phyloP scores from a whole-genome alignment of 2,888 invertebrate species.

The Vesta saturnalis region DNA sequence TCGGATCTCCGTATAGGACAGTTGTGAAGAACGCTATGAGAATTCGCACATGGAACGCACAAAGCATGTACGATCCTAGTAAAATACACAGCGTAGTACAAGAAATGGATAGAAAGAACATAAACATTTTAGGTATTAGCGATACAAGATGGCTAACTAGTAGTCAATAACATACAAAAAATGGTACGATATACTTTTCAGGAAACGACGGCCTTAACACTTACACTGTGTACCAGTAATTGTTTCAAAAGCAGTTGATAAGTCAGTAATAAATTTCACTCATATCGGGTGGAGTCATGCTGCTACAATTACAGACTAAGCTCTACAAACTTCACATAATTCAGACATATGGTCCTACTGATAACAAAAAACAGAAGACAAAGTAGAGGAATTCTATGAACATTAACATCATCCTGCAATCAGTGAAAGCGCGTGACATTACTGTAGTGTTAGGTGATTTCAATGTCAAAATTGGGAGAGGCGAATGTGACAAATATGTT shows the following conservation, averaged over 20 bases:
- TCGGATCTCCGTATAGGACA: neutral
- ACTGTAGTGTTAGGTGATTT: too few species aligned
- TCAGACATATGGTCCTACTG: neutral
- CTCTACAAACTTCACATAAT: neutral
- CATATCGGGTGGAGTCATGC: neutral
- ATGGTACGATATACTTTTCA: neutral
- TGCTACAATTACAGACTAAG: neutral
- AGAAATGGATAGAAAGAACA: too few species aligned
- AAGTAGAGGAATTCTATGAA: neutral
- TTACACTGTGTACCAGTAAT: too few species aligned
- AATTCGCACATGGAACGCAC: neutral
- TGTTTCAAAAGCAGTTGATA: too few species aligned
- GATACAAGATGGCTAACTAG: neutral
- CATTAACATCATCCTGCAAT: neutral
- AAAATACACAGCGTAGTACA: neutral
- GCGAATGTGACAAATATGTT: too few species aligned
- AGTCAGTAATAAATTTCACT: neutral
- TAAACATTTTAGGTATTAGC: too few species aligned
- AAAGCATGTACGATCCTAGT: neutral
- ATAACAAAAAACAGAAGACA: neutral
- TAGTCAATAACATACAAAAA: too few species aligned
- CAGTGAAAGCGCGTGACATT: neutral
- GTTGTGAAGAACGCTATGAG: neutral
- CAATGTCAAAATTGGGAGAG: too few species aligned
- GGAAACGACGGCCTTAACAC: too few species aligned